Evolutionary conservation across 2,888 invertebrate species (phyloP).

Genomic region (Melolontha melolontha): DNA sequence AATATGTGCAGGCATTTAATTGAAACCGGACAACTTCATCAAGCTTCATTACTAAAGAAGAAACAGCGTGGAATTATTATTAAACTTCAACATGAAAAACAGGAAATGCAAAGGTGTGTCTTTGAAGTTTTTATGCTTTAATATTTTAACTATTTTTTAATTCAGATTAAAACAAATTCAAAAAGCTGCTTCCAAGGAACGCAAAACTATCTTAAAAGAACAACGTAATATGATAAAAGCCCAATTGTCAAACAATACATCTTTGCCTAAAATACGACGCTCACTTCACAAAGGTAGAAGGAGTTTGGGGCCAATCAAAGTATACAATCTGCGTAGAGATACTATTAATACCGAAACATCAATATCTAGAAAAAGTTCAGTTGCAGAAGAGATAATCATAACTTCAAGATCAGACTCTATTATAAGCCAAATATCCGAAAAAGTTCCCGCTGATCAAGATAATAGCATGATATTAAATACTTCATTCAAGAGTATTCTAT

Average conservation of each 20-base stretch:
- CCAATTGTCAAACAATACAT: conserved; percentile 67
- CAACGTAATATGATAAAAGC: conserved; percentile 69
- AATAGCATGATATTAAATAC: conserved; percentile 31
- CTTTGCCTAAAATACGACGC: conserved; percentile 65
- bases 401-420: conserved; percentile 55
- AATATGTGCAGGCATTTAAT: conserved; percentile 65
- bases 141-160: neutral
- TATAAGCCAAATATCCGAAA: conserved; percentile 50
- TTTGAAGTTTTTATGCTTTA: conserved; percentile 3
- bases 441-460: conserved; percentile 32
- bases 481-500: conserved; percentile 36
- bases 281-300: conserved; percentile 62
- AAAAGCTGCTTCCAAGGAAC: conserved; percentile 68
- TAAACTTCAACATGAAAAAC: conserved; percentile 75
- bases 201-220: conserved; percentile 67
- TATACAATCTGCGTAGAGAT: conserved; percentile 64
- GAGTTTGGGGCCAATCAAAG: conserved; percentile 68
- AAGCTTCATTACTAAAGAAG: conserved; percentile 73
- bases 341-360: conserved; percentile 59
- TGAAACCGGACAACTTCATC: conserved; percentile 69
- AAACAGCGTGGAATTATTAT: conserved; percentile 76
- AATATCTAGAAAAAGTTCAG: conserved; percentile 57
- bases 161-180: conserved; percentile 68
- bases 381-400: conserved; percentile 57
- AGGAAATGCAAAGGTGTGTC: conserved; percentile 73